These are phyloP conservation scores for Polyploca ridens DNA, from an alignment of 2,888 invertebrate species.

Conservation along the genomic window DNA sequence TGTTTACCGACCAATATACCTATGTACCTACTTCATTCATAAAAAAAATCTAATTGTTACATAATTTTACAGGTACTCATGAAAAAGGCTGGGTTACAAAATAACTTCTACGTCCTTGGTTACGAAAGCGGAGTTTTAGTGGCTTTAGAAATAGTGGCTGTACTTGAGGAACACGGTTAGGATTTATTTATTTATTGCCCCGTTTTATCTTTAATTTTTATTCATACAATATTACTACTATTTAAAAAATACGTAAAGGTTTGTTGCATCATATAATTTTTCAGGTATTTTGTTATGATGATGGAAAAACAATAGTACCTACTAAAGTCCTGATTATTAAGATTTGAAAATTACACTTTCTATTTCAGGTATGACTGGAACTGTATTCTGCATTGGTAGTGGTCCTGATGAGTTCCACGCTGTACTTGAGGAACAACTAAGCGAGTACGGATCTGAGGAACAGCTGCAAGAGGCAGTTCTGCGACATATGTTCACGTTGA, in stretches of 20 bases:
- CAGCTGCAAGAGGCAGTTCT: conserved; percentile 52
- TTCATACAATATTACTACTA: no score
- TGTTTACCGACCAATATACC: no score
- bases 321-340: neutral
- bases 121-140: conserved; percentile 58
- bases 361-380: conserved; percentile 51
- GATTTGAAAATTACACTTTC: neutral
- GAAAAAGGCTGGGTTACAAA: conserved; percentile 37
- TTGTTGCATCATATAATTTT: no score
- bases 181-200: conserved; percentile 21
- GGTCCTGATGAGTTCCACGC: conserved; percentile 49
- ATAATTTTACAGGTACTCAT: conserved; percentile 42
- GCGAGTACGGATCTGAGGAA: conserved; percentile 38
- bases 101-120: conserved; percentile 56
- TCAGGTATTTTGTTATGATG: no score
- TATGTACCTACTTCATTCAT: no score
- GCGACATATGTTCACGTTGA: conserved; percentile 54
- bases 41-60: neutral
- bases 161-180: conserved; percentile 60
- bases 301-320: no score
- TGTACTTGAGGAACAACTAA: conserved; percentile 43
- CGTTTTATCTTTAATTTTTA: neutral
- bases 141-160: conserved; percentile 57
- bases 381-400: conserved; percentile 59
- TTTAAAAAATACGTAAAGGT: no score